These are phyloP conservation scores for Pantherophis vulpinus DNA, from an alignment of 2,797 vertebrate species.

Conservation along the genomic window DNA sequence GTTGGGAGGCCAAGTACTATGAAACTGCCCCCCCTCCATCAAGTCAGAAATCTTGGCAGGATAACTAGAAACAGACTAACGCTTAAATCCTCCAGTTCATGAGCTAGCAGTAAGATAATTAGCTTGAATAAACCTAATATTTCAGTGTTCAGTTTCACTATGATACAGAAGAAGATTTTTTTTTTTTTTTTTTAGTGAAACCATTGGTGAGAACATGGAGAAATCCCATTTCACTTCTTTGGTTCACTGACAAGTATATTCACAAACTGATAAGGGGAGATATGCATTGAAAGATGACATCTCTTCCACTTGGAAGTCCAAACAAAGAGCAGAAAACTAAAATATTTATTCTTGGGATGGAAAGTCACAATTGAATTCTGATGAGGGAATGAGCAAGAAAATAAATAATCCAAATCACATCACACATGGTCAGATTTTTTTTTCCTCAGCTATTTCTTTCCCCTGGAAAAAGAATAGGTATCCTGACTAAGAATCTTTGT, in stretches of 20 bases:
- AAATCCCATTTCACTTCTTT: constrained; percentile 65
- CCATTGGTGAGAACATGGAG: constrained; percentile 54
- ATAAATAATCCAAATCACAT: constrained; percentile 71
- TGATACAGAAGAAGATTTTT: constrained; percentile 68
- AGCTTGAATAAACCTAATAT: constrained; percentile 82
- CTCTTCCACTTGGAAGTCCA: constrained; percentile 44
- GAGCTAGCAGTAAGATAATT: constrained; percentile 79
- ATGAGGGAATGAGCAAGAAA: constrained; percentile 69
- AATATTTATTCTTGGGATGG: constrained; percentile 60
- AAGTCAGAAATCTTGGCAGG: constrained; percentile 79
- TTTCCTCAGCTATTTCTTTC: constrained; percentile 66
- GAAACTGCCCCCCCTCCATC: constrained; percentile 82
- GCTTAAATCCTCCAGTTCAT: constrained; percentile 77
- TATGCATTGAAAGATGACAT: constrained; percentile 15
- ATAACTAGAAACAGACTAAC: constrained; percentile 86
- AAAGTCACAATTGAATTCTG: constrained; percentile 61
- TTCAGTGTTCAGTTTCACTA: constrained; percentile 79
- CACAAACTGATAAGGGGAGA: constrained; percentile 37
- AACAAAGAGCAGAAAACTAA: constrained; percentile 43
- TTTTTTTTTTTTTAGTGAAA: constrained; percentile 67
- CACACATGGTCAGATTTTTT: constrained; percentile 74
- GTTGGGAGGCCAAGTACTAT: constrained; percentile 81
- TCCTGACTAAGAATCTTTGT: constrained; percentile 80
- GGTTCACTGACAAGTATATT: constrained; percentile 45
- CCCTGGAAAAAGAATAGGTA: constrained; percentile 43